Percentiles rank a stretch among this genome's conserved stretches.
Conservation (phyloP, 2,113 vertebrate species). For the Istiophorus platypterus region DNA sequence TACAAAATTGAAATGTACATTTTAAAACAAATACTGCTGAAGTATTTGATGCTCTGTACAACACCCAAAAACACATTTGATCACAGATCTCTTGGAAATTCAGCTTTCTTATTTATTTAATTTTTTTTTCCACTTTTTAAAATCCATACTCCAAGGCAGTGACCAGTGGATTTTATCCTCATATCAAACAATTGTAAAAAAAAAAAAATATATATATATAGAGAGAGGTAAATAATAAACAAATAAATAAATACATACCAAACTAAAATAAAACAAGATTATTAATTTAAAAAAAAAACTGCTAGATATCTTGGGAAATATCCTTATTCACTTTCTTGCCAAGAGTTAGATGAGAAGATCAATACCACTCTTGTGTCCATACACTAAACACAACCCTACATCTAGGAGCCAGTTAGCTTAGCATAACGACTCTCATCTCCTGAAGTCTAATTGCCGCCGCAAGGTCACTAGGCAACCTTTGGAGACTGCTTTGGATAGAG, state of each 20-base stretch:
- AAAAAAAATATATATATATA: too few relatives aligned
- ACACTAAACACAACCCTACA: not conserved
- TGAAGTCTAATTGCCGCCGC: not conserved
- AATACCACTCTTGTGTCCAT: not conserved
- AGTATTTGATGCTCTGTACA: conserved; percentile 28
- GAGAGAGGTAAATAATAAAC: not conserved
- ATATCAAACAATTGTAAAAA: not conserved
- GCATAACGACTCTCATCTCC: not conserved
- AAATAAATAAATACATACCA: conserved; percentile 10
- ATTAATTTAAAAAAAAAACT: not conserved
- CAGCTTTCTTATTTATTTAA: not conserved
- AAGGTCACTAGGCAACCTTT: not conserved
- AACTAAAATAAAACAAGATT: not conserved
- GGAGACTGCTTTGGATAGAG: not conserved
- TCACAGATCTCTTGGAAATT: conserved; percentile 9
- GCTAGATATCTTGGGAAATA: not conserved
- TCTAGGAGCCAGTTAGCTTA: not conserved
- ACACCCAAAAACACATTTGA: not conserved
- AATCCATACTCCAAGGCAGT: not conserved
- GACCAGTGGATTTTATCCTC: not conserved
- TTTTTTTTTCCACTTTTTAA: not conserved
- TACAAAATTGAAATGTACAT: conserved; percentile 30
- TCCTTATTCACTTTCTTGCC: not conserved
- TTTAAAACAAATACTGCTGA: conserved; percentile 25
- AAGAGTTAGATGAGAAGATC: not conserved